phyloP scores from a whole-genome alignment of 2,113 vertebrate genomes.

The Dasypus novemcinctus region DNA sequence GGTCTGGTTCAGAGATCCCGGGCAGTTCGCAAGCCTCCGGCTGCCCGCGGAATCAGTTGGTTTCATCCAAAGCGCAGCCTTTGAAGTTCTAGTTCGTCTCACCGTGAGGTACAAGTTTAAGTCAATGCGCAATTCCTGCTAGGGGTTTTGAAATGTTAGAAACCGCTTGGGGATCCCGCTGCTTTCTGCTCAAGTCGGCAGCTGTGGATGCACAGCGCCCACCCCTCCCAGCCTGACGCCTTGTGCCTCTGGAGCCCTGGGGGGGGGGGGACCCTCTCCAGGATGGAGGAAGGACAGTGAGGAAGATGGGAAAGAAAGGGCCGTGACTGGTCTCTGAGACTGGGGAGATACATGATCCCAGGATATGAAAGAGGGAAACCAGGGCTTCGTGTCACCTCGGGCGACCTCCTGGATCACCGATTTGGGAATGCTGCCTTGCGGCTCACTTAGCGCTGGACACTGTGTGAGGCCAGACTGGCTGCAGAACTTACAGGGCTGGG shows the following conservation, averaged over 20 bases:
- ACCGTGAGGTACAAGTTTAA: background rate
- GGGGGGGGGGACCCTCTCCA: background rate
- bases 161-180: too few species aligned
- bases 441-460: fast-evolving
- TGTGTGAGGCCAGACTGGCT: background rate
- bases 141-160: background rate
- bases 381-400: background rate
- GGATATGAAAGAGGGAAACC: background rate
- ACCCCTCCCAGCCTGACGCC: fast-evolving
- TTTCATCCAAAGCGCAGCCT: background rate
- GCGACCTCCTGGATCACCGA: background rate
- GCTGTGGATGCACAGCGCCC: fast-evolving
- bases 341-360: background rate
- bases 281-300: background rate
- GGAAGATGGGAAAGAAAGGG: background rate
- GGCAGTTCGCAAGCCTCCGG: background rate
- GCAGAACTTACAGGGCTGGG: fast-evolving
- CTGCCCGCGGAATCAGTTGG: background rate
- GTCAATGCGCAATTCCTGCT: background rate
- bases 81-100: background rate
- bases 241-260: background rate
- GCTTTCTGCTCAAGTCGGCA: background rate
- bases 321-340: background rate
- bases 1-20: background rate
- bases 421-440: background rate